A percentile compares a stretch with the other conserved stretches of the same genome.
Evolutionary conservation across 2,888 invertebrate species (phyloP).

Genomic region (Drosophila nr. medialis): DNA sequence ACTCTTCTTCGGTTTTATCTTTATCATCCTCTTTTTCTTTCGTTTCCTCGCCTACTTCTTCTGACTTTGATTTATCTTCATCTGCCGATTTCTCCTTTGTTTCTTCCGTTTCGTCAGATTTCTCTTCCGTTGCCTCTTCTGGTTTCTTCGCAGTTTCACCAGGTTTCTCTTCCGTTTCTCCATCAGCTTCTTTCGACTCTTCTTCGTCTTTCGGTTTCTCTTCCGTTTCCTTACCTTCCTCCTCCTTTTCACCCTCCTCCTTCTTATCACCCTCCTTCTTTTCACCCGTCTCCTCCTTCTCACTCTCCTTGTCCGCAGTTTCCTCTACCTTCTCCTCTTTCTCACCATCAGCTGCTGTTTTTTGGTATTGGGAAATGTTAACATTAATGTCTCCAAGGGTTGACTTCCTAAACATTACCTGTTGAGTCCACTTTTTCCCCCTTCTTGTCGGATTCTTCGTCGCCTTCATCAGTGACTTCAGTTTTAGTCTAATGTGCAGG

Average conservation of each 20-base stretch:
- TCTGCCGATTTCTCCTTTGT: conserved; percentile 24
- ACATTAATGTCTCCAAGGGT: conserved; percentile 16
- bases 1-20: neutral
- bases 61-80: conserved; percentile 13
- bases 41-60: conserved; percentile 7
- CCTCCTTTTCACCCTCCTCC: conserved; percentile 13
- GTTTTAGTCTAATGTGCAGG: conserved; percentile 53
- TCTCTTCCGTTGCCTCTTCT: conserved; percentile 8
- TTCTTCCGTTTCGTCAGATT: conserved; percentile 23
- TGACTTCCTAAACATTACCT: conserved; percentile 52
- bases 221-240: conserved; percentile 17
- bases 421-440: conserved; percentile 43
- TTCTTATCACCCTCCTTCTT: conserved; percentile 16
- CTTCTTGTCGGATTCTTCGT: conserved; percentile 49
- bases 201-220: conserved; percentile 17
- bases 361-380: conserved; percentile 32
- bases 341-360: conserved; percentile 34
- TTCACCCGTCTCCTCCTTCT: conserved; percentile 9
- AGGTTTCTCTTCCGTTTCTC: conserved; percentile 10
- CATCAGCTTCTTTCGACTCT: conserved; percentile 11
- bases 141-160: conserved; percentile 5
- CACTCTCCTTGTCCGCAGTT: conserved; percentile 28
- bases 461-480: conserved; percentile 46
- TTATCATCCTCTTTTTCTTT: conserved; percentile 7
- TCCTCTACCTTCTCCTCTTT: conserved; percentile 25